Evolutionary conservation across 2,113 vertebrate species (phyloP).

Genomic region (Oryctolagus cuniculus): DNA sequence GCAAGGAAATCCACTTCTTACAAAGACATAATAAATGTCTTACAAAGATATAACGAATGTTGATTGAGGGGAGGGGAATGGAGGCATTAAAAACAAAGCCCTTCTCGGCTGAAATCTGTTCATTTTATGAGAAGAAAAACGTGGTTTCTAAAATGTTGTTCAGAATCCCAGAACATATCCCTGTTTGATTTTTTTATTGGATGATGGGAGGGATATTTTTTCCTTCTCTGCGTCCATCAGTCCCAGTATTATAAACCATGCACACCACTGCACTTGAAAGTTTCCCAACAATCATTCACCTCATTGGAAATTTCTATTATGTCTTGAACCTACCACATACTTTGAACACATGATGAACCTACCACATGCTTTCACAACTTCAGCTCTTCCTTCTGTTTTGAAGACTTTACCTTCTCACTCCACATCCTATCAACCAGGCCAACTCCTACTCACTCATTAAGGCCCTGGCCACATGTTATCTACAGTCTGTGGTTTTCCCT

Average conservation of each 20-base stretch:
- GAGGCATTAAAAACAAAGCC: not conserved
- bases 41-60: no score
- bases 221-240: not conserved
- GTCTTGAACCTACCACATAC: not conserved
- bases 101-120: not conserved
- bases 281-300: not conserved
- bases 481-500: not conserved
- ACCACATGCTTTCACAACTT: not conserved
- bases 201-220: not conserved
- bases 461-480: not conserved
- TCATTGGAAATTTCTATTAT: not conserved
- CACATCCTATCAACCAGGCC: not conserved
- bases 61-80: not conserved
- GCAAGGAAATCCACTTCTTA: not conserved
- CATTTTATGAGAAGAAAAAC: not conserved
- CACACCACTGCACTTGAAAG: not conserved
- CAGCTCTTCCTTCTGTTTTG: not conserved
- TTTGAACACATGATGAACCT: not conserved
- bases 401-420: not conserved
- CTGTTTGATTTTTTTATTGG: not conserved
- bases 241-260: not conserved
- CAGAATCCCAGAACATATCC: not conserved
- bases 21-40: not conserved
- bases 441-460: conserved; percentile 3
- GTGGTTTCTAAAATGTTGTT: not conserved